Conservation (phyloP, 2,888 invertebrate genomes). For the Lasioglossum leucozonium region DNA sequence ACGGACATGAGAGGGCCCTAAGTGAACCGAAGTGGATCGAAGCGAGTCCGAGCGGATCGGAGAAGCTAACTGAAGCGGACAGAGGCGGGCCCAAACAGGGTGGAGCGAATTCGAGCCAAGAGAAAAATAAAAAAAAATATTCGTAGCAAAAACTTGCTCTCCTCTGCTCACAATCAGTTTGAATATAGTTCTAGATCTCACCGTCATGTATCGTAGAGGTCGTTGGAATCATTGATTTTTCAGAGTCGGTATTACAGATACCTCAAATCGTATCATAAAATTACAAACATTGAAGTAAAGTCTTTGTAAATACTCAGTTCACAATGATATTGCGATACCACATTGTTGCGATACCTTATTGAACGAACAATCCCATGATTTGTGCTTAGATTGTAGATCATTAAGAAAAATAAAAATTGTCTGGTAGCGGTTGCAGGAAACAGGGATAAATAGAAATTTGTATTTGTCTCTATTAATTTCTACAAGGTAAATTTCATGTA, state of each 20-base stretch:
- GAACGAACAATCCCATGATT: no score
- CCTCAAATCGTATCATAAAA: neutral
- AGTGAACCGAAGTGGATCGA: neutral
- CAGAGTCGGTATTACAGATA: neutral
- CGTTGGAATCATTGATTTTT: neutral
- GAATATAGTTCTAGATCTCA: neutral
- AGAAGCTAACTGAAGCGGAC: neutral
- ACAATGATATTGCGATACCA: neutral
- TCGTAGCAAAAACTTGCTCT: neutral
- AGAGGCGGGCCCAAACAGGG: neutral
- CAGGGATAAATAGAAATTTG: no score
- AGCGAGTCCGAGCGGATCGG: slow-evolving; percentile 2
- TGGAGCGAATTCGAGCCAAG: neutral
- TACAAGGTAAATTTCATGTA: no score
- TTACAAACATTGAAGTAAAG: neutral
- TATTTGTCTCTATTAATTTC: no score
- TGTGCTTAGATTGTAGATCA: neutral
- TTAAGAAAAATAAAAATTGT: no score
- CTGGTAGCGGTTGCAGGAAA: no score
- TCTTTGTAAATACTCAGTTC: neutral
- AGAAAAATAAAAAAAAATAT: neutral
- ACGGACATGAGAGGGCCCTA: neutral
- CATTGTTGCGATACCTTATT: neutral
- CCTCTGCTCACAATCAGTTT: neutral
- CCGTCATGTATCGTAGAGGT: neutral